Base-by-base conservation (phyloP, 2,797 vertebrate species). In the Heterohyrax brucei region DNA sequence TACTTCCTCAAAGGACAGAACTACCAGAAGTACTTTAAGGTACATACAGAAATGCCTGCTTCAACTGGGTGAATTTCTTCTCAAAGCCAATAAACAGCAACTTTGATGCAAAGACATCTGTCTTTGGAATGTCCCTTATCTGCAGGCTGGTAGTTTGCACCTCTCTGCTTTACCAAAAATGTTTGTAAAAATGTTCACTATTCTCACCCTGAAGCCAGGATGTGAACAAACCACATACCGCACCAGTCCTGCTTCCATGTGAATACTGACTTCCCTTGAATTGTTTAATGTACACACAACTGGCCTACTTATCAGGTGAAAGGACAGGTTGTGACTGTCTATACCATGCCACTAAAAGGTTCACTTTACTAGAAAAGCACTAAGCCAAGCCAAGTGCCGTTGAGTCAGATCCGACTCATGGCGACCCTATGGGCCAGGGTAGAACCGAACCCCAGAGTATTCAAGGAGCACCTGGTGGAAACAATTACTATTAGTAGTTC, bases 41-140 rank as follows among this genome's bases (percentile, higher is more conserved):
- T 61, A 66, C 78, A 24, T 48, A 91, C 28, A 87, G 50, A 88
- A 91, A 93, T 3, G 5, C 28, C 81, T 84, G 30, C n/a, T 70
- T 95, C 61, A 76, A 92, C 64, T 87, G 44, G 68, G 50, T 59
- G 44, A 93, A 80, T 21, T 93, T 70, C 83, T 22, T 93, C 94
- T 53, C 48, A 91, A 80, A 75, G 24, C 21, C 46, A 89, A 64
- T 50, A 88, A 75, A 86, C 19, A 87, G 14, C 53, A 76, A 79
- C 18, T 75, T 88, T 78, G 30, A 94, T 72, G 9, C 79, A 70
- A 91, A 56, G 46, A 95, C 72, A 2, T 59, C 7, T 39, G 56
- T 73, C 80, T 24, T 33, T 85, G 75, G 26, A 95, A 46, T 18
- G 30, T 33, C 33, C 75, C 19, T 75, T 19, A 87, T 28, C 78